Conservation (phyloP, 2,888 invertebrate genomes). For the Marronus borbonicus region DNA sequence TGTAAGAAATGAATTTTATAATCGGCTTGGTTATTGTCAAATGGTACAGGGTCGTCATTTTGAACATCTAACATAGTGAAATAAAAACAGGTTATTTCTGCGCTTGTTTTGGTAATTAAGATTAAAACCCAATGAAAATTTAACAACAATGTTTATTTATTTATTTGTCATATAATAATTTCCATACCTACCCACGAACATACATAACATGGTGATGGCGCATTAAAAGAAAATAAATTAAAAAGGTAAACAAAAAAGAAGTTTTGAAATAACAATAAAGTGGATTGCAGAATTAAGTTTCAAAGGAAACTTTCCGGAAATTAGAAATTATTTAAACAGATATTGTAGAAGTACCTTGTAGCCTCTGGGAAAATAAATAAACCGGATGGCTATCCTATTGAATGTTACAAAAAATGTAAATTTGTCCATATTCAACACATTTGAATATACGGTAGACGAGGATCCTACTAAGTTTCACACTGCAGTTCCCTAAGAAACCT, state of each 20-base stretch:
- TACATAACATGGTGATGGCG: neutral
- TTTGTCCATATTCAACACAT: neutral
- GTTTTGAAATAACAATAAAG: neutral
- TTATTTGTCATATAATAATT: too few species aligned
- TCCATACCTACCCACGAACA: too few species aligned
- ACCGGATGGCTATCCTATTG: constrained; percentile 4
- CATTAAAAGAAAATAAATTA: neutral
- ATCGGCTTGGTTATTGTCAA: too few species aligned
- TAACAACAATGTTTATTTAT: too few species aligned
- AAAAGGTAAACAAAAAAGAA: neutral
- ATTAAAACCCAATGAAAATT: too few species aligned
- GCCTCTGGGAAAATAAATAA: neutral
- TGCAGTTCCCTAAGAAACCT: constrained; percentile 3
- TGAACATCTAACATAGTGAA: too few species aligned
- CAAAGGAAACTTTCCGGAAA: constrained; percentile 8
- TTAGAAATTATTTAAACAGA: neutral
- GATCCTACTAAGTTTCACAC: neutral
- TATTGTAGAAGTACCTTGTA: neutral
- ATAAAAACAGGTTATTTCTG: too few species aligned
- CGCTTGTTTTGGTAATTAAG: too few species aligned
- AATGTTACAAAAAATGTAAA: neutral
- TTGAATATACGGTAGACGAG: neutral
- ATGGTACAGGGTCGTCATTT: too few species aligned
- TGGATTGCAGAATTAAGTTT: constrained; percentile 3
- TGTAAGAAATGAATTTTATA: too few species aligned